Percentiles rank a stretch among this genome's conserved stretches.
These are phyloP conservation scores for Drosophila subobscura DNA, from an alignment of 1,140 invertebrate species.

Conservation along the genomic window DNA sequence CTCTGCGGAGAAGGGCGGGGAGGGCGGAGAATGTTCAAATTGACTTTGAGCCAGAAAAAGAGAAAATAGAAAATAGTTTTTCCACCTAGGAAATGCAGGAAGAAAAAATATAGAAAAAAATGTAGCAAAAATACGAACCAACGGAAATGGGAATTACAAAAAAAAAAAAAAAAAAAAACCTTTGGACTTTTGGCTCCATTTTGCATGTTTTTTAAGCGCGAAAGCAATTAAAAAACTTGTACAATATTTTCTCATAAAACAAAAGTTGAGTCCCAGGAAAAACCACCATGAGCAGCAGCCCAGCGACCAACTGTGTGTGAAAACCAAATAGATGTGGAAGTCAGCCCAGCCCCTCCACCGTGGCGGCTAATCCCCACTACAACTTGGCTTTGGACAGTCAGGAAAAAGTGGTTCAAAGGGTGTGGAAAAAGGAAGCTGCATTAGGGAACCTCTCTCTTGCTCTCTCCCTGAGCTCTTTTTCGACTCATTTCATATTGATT, in stretches of 20 bases:
- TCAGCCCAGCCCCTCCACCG: too few relatives aligned
- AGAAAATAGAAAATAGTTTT: constrained; percentile 2
- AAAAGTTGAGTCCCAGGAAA: constrained; percentile 39
- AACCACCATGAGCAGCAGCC: constrained; percentile 2
- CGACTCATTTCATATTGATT: constrained; percentile 76
- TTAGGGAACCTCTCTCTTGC: background rate
- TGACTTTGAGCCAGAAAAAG: background rate
- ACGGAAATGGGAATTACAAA: constrained; percentile 32
- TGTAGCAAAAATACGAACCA: background rate
- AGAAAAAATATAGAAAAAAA: background rate
- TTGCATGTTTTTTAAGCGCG: constrained; percentile 40
- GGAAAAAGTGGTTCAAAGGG: too few relatives aligned
- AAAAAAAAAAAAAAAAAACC: constrained; percentile 23
- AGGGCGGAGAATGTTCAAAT: constrained; percentile 10
- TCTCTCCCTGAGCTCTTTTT: background rate
- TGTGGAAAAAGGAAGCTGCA: constrained; percentile 5
- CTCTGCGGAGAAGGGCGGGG: background rate
- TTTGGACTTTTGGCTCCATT: background rate
- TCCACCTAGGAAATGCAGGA: background rate
- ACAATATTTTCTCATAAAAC: constrained; percentile 71
- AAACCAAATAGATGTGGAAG: constrained; percentile 9
- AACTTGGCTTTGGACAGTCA: too few relatives aligned
- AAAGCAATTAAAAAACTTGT: constrained; percentile 66
- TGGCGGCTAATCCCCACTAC: too few relatives aligned
- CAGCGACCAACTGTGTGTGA: background rate